Percentiles rank a stretch among this genome's conserved stretches.
Conservation (phyloP, 2,113 vertebrate species). For the Poeciliopsis turrubarensis region DNA sequence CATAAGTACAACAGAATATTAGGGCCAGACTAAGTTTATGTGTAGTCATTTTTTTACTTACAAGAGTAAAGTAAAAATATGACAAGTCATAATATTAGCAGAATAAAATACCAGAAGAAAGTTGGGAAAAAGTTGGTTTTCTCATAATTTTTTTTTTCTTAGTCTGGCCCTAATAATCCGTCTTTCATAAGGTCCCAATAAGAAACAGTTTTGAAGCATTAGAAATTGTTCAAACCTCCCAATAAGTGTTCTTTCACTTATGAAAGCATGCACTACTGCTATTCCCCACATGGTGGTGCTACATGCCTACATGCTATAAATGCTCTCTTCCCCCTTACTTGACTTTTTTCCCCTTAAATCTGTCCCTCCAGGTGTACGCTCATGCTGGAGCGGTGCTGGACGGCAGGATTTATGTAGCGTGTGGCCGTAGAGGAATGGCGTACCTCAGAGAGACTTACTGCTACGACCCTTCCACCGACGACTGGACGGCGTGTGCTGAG, state of each 20-base stretch:
- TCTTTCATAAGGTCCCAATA: too few species aligned
- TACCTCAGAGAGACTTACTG: slow-evolving; percentile 91
- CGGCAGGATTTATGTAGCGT: slow-evolving; percentile 91
- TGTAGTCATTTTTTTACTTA: too few species aligned
- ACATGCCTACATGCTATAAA: not conserved
- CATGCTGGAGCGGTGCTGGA: slow-evolving; percentile 88
- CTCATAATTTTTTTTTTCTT: too few species aligned
- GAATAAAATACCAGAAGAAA: too few species aligned
- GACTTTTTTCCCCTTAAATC: not conserved
- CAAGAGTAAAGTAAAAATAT: too few species aligned
- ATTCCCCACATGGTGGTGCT: slow-evolving; percentile 48
- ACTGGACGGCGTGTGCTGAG: slow-evolving; percentile 83
- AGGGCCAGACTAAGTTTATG: too few species aligned
- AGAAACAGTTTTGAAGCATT: too few species aligned
- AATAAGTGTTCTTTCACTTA: not conserved
- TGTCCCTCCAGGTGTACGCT: slow-evolving; percentile 86
- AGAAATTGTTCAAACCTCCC: too few species aligned
- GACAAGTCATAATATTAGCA: too few species aligned
- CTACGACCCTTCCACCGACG: slow-evolving; percentile 85
- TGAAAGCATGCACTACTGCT: slow-evolving; percentile 4
- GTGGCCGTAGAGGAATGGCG: slow-evolving; percentile 86
- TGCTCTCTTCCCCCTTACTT: not conserved
- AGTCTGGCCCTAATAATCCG: too few species aligned
- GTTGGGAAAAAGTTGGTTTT: too few species aligned
- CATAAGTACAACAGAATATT: not conserved